phyloP scores from a whole-genome alignment of 2,797 vertebrate genomes.

The Amazona ochrocephala region DNA sequence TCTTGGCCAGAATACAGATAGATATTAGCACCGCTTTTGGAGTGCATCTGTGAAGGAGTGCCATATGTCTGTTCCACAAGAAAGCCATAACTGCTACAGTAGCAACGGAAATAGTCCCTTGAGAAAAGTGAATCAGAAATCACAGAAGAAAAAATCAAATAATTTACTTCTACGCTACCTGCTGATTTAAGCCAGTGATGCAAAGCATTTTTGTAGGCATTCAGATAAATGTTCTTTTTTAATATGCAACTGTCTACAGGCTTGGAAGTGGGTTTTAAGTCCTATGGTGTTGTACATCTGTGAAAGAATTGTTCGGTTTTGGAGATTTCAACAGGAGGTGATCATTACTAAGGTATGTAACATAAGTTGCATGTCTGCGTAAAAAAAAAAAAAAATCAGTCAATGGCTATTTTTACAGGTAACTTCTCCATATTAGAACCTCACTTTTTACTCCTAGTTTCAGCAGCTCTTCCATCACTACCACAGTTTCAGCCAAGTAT shows the following conservation, averaged over 20 bases:
- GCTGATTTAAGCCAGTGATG: conserved; percentile 24
- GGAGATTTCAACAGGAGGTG: conserved; percentile 80
- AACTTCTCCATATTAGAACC: conserved; percentile 33
- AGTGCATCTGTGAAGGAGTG: background rate
- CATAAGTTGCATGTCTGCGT: background rate
- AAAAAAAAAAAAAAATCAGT: conserved; percentile 4
- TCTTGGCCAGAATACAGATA: conserved; percentile 27
- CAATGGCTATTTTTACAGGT: conserved; percentile 47
- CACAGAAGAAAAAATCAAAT: conserved; percentile 26
- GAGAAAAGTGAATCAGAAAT: conserved; percentile 25
- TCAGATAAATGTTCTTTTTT: background rate
- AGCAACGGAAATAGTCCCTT: conserved; percentile 30
- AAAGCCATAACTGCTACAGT: conserved; percentile 11
- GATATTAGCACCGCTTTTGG: background rate
- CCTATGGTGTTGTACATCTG: conserved; percentile 76
- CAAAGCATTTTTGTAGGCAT: conserved; percentile 14
- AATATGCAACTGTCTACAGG: conserved; percentile 66
- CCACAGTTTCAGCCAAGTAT: background rate
- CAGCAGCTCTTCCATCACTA: conserved; percentile 48
- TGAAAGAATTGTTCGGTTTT: conserved; percentile 79
- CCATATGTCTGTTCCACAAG: conserved; percentile 21
- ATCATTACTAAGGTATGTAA: conserved; percentile 80
- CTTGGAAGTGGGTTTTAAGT: conserved; percentile 84
- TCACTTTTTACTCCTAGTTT: conserved; percentile 54
- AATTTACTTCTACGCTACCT: background rate